Percentiles rank a stretch among this genome's conserved stretches.
Conservation (phyloP, 2,888 invertebrate genomes). For the Hydrotaea diabolus region DNA sequence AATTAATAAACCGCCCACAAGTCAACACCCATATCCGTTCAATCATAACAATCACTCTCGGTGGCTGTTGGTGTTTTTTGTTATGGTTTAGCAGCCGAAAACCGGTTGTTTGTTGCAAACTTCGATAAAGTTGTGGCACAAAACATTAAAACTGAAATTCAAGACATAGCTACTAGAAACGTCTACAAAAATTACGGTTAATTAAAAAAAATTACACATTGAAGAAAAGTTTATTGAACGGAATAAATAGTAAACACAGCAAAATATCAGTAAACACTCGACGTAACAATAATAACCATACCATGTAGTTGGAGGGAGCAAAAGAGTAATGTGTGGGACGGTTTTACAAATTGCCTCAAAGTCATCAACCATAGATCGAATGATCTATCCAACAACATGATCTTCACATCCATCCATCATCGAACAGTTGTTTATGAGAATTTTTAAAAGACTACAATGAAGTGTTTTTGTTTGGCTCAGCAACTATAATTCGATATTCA, state of each 20-base stretch:
- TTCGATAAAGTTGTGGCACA: neutral
- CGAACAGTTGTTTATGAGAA: conserved; percentile 7
- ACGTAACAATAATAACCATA: neutral
- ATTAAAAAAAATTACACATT: conserved; percentile 60
- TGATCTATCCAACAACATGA: conserved; percentile 1
- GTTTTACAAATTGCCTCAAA: conserved; percentile 24
- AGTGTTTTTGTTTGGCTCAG: neutral
- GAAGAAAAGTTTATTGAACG: conserved; percentile 56
- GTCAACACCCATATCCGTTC: conserved; percentile 66
- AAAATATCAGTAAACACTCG: conserved; percentile 2
- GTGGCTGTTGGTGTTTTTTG: neutral
- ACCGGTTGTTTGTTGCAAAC: conserved; percentile 2
- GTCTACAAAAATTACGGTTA: conserved; percentile 61
- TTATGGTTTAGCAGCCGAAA: neutral
- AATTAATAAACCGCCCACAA: conserved; percentile 61
- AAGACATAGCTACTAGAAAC: conserved; percentile 13
- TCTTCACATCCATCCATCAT: neutral
- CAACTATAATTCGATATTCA: conserved; percentile 19
- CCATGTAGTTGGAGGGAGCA: neutral
- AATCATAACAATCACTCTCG: conserved; percentile 36
- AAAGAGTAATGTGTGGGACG: neutral
- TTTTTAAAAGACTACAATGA: neutral
- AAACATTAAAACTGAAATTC: conserved; percentile 15
- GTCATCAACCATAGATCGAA: neutral
- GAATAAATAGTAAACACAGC: neutral